Base-by-base conservation (phyloP, 2,113 vertebrate species). In the Urocitellus parryii region DNA sequence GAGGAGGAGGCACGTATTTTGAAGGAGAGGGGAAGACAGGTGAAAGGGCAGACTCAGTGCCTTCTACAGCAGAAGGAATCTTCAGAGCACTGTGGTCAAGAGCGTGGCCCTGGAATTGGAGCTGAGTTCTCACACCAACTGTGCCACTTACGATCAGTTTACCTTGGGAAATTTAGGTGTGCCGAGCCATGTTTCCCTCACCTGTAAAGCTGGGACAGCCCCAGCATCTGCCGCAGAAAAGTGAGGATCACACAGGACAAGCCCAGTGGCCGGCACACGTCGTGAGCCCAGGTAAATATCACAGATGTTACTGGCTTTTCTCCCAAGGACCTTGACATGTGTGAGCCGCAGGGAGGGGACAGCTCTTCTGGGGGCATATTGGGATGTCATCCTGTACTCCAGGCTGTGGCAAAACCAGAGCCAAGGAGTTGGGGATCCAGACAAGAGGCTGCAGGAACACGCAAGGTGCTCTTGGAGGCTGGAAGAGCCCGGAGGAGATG, bases 321-420 rank as follows among this genome's bases (percentile, higher is more conserved):
- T 81, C 78, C 58, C 20, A 58, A 65, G 53, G 87, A 88, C 78
- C 83, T 97, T 87, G 83, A 70, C n/a, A 73, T 42, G n/a, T 20
- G 27, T 53, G 18, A 24, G 4, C 5, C 14, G 27, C 2, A 34
- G 56, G 67, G 10, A 58, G 20, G 42, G 29, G 14, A 45, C 13
- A 18, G 17, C 37, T 63, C 39, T 16, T 25, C 4, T 16, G 11
- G 53, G 61, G 51, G 8, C 51, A 34, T 25, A 25, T 12, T 6
- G 53, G 83, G 45, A 22, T 45, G 37, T 56, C 39, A n/a, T 14
- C 58, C 79, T n/a, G 18, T 0, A 2, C 48, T 22, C 67, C 22
- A 17, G 8, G 18, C n/a, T 27, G 11, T 4, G 13, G 73, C 13
- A 3, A 34, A 17, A 53, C 58, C 45, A 9, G n/a, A 61, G 45